These are phyloP conservation scores for Ditylenchus dipsaci DNA, from an alignment of 1,140 invertebrate species.

Conservation along the genomic window DNA sequence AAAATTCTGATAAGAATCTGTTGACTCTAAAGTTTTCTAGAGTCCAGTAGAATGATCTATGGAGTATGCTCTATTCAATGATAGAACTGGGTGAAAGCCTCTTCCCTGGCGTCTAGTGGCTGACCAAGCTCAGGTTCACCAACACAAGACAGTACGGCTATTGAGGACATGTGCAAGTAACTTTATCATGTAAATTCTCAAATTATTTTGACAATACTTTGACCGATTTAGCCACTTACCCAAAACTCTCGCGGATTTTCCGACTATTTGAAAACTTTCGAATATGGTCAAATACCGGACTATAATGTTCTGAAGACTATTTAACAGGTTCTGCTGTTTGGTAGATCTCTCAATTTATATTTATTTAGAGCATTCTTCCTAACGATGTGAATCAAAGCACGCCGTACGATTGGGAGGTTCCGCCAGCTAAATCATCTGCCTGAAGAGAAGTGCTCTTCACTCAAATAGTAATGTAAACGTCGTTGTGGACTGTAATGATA, in stretches of 20 bases:
- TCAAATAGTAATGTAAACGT: no score
- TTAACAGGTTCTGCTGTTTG: not conserved
- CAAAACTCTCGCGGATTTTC: not conserved
- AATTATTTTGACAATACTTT: not conserved
- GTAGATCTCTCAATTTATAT: not conserved
- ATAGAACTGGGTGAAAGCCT: conserved; percentile 40
- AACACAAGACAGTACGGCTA: conserved; percentile 16
- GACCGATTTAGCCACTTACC: not conserved
- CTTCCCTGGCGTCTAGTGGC: conserved; percentile 35
- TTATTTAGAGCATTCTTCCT: no score
- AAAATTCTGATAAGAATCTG: not conserved
- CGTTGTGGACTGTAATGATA: no score
- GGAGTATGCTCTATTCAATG: conserved; percentile 44
- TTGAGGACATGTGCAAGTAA: conserved; percentile 31
- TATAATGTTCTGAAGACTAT: not conserved
- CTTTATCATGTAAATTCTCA: conserved; percentile 11
- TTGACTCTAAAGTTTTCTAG: not conserved
- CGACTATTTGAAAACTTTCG: not conserved
- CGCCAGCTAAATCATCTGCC: no score
- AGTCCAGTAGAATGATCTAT: conserved; percentile 46
- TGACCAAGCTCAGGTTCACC: conserved; percentile 19
- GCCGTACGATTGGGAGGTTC: no score
- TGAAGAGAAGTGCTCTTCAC: no score
- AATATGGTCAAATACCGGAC: conserved; percentile 1
- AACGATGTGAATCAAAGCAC: no score